Evolutionary conservation across 2,113 vertebrate genomes (phyloP).

Genomic region (Rallus limicola): DNA sequence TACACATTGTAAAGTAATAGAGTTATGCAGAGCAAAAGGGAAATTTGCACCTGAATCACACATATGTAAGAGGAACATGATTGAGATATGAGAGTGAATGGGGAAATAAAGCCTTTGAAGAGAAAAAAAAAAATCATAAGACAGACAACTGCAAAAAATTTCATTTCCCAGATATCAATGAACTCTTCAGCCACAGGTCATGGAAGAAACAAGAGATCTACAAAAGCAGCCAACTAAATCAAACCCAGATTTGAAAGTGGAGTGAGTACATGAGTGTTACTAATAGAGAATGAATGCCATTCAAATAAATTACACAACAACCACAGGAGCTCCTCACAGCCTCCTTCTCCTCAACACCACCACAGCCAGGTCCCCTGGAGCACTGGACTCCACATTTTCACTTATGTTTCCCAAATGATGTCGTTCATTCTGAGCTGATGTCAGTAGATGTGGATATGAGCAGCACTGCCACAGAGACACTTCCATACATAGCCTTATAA

Average conservation of each 20-base stretch:
- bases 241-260: background rate
- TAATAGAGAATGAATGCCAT: background rate
- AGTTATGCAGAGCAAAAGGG: background rate
- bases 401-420: background rate
- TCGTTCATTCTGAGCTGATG: background rate
- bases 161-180: background rate
- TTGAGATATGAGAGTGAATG: background rate
- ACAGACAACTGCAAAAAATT: background rate
- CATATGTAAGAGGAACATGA: background rate
- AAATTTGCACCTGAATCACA: background rate
- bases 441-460: background rate
- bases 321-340: background rate
- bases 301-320: background rate
- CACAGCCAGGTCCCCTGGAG: background rate
- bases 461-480: background rate
- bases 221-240: background rate
- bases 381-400: background rate
- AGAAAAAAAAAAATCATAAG: background rate
- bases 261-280: background rate
- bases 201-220: background rate
- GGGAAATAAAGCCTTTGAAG: background rate
- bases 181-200: constrained; percentile 9
- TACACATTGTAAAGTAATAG: background rate
- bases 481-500: background rate
- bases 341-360: background rate